A percentile compares a stretch with the other conserved stretches of the same genome.
Evolutionary conservation across 2,888 invertebrate genomes (phyloP).

Genomic region (Sinhomidia bicolor): DNA sequence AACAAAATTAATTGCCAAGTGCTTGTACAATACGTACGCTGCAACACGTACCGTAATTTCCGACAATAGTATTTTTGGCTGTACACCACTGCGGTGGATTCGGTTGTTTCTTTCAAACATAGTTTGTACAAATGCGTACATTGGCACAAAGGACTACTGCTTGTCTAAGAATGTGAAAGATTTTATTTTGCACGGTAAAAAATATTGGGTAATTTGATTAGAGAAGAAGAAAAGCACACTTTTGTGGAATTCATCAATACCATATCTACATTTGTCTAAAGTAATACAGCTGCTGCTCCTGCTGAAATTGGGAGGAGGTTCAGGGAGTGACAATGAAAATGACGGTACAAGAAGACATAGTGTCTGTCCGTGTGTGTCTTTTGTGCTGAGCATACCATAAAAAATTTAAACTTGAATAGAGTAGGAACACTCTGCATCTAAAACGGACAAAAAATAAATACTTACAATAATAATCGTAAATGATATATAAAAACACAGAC

Average conservation of each 20-base stretch:
- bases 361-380: background rate
- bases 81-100: background rate
- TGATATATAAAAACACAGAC: background rate
- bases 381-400: background rate
- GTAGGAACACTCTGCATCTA: constrained; percentile 14
- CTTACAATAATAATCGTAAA: constrained; percentile 18
- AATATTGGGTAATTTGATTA: constrained; percentile 45
- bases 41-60: constrained; percentile 16
- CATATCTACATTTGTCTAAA: background rate
- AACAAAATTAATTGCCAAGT: no score
- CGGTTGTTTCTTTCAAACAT: background rate
- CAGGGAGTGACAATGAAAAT: constrained; percentile 56
- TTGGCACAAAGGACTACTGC: background rate
- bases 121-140: background rate
- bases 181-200: background rate
- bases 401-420: constrained; percentile 13
- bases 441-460: constrained; percentile 8
- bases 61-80: background rate
- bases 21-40: no score
- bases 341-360: background rate
- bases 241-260: background rate
- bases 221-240: constrained; percentile 23
- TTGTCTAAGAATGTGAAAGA: background rate
- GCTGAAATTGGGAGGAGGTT: constrained; percentile 32
- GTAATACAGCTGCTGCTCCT: no score